These are phyloP conservation scores for Actinernus sp. DNA, from an alignment of 92 coral and sea anemone species.

Conservation along the genomic window DNA sequence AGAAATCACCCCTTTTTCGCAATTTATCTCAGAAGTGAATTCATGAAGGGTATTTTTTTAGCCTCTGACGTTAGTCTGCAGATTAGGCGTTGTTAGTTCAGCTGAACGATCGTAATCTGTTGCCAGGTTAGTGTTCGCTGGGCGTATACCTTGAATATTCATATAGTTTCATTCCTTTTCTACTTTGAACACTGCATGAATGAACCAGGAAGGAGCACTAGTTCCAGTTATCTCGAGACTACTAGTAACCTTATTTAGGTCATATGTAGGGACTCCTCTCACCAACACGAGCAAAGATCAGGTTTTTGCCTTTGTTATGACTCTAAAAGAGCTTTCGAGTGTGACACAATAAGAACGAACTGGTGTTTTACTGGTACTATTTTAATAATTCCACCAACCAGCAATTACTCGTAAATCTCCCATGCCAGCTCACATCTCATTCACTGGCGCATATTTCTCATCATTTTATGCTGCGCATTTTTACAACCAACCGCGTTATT, in stretches of 20 bases:
- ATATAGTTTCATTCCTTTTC: no score
- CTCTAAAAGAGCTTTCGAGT: neutral
- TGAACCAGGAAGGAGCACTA: no score
- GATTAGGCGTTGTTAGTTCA: conserved; percentile 66
- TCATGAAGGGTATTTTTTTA: conserved; percentile 37
- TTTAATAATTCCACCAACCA: conserved; percentile 22
- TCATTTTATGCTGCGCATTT: no score
- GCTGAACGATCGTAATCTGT: conserved; percentile 56
- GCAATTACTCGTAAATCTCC: conserved; percentile 3
- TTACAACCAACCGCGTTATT: no score
- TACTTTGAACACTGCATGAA: no score
- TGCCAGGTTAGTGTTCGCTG: conserved; percentile 64
- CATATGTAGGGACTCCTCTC: conserved; percentile 4
- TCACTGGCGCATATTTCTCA: no score
- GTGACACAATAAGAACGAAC: conserved; percentile 3
- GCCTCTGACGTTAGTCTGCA: conserved; percentile 43
- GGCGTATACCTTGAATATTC: no score
- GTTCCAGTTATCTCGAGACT: no score
- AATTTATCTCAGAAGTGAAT: conserved; percentile 1
- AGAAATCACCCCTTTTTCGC: neutral
- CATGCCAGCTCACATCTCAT: no score
- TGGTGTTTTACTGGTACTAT: conserved; percentile 13
- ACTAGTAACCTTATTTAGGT: no score
- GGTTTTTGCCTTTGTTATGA: neutral
- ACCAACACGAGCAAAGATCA: conserved; percentile 1